Evolutionary conservation across 2,888 invertebrate species (phyloP).

Genomic region (Apodemia duryi): DNA sequence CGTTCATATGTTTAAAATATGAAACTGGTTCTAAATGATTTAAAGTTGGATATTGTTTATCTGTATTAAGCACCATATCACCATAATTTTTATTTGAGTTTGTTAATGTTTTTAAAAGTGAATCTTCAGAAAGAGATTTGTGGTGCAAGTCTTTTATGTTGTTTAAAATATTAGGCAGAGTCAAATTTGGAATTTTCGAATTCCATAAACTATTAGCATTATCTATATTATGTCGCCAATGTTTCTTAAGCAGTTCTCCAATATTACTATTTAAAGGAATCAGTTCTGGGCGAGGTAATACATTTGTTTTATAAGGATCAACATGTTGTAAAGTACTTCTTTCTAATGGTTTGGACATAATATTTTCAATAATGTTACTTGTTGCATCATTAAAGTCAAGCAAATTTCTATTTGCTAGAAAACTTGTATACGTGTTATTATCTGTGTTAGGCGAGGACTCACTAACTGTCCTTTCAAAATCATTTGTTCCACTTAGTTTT

Average conservation of each 20-base stretch:
- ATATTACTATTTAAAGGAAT: constrained; percentile 10
- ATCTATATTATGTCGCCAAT: background rate
- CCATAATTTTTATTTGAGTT: background rate
- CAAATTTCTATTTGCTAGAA: constrained; percentile 29
- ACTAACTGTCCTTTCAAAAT: constrained; percentile 14
- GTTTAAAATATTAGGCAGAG: constrained; percentile 13
- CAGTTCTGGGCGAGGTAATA: constrained; percentile 24
- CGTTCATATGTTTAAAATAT: constrained; percentile 20
- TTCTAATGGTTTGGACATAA: constrained; percentile 29
- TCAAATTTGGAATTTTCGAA: constrained; percentile 1
- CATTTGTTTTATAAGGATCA: constrained; percentile 24
- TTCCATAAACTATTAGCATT: background rate
- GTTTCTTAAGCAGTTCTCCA: background rate
- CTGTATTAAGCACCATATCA: background rate
- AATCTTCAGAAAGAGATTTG: constrained; percentile 12
- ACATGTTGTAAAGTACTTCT: constrained; percentile 23
- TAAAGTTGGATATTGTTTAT: background rate
- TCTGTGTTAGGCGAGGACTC: background rate
- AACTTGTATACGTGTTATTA: constrained; percentile 30
- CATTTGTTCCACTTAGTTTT: constrained; percentile 33
- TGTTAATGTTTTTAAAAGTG: constrained; percentile 11
- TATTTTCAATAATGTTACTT: constrained; percentile 45
- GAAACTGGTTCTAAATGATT: constrained; percentile 6
- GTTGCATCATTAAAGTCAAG: constrained; percentile 50
- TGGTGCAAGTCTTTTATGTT: constrained; percentile 10